Evolutionary conservation across 2,113 vertebrate genomes (phyloP), one percentile per base, ranked within the genome.

Genomic region (Ptyas mucosa): DNA sequence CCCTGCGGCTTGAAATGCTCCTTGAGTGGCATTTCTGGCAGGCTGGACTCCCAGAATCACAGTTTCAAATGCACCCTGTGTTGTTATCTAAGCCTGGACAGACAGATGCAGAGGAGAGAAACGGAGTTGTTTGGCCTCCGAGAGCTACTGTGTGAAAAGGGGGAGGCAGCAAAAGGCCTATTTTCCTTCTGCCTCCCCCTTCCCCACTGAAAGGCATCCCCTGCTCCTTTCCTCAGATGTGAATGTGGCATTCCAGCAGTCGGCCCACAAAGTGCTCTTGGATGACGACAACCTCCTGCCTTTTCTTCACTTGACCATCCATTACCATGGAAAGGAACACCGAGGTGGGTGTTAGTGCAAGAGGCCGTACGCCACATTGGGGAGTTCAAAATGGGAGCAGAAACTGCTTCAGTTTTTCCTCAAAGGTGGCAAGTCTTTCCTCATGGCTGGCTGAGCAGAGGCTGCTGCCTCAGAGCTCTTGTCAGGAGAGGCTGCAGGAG

Each of bases 281-380:
- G 99, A 99, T 8, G 99, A 99, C 8, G 99, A 99, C 97, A 99
- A 98, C 97, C 98, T 99, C 24, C 98, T 99, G 89, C 99, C 99
- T 51, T 98, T 99, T 95, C 97, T 99, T 91, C 99, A 99, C 95
- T 97, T 99, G 96, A 99, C 98, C 1, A 98, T 99, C 1, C 99
- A 99, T 93, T 98, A 98, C 93, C 99, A 99, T 61, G 99, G 99
- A 85, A 99, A 99, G 96, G 99, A 99, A 49, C 96, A 97, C 95
- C 99, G 99, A 99, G 99, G 99, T 99, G 93, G 24, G 8, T 58
- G 51, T 57, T 95, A 91, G 53, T 91, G 21, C 90, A 46, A 8
- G 52, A 21, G 29, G 6, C 87, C 15, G 3, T 39, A 5, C 0
- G 8, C 61, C 15, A 2, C n/a, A 7, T 75, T 39, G 15, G 69